Evolutionary conservation across 2,797 vertebrate genomes (phyloP).

Genomic region (Sebastes miniatus): DNA sequence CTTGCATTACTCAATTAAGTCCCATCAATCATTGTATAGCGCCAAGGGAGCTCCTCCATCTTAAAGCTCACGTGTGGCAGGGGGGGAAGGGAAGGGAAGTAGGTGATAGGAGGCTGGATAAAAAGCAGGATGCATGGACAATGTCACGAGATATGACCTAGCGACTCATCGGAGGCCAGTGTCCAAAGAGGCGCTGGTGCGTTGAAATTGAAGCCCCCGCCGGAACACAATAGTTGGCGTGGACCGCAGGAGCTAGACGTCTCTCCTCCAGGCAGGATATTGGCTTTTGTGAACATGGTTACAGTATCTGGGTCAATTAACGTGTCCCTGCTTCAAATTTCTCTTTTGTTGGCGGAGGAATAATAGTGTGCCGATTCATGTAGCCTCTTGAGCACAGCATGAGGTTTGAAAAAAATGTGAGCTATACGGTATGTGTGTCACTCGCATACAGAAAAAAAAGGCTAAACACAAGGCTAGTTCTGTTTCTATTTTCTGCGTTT

Average conservation of each 20-base stretch:
- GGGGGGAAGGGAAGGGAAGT: constrained; percentile 19
- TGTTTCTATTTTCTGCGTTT: constrained; percentile 39
- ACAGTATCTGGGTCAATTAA: constrained; percentile 81
- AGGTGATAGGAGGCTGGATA: constrained; percentile 34
- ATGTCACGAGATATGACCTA: constrained; percentile 65
- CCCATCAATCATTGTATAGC: constrained; percentile 69
- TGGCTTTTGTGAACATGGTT: constrained; percentile 75
- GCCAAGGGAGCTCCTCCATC: constrained; percentile 61
- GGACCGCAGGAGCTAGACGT: constrained; percentile 56
- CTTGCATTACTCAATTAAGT: constrained; percentile 73
- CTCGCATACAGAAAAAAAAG: constrained; percentile 34
- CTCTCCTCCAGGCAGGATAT: constrained; percentile 71
- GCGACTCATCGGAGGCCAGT: constrained; percentile 56
- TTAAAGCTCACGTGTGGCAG: constrained; percentile 29
- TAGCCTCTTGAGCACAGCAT: constrained; percentile 45
- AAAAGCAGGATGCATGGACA: constrained; percentile 45
- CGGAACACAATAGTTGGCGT: constrained; percentile 73
- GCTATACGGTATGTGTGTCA: constrained; percentile 31
- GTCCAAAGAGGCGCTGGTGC: constrained; percentile 69
- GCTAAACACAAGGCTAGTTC: constrained; percentile 20
- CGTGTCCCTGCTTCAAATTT: constrained; percentile 68
- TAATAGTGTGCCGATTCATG: constrained; percentile 59
- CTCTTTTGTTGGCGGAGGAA: constrained; percentile 69
- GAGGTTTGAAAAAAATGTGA: constrained; percentile 46
- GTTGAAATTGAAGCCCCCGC: constrained; percentile 74